Percentiles rank a stretch among this genome's conserved stretches.
Evolutionary conservation across 2,888 invertebrate species (phyloP).

Genomic region (Parnassius glacialis): DNA sequence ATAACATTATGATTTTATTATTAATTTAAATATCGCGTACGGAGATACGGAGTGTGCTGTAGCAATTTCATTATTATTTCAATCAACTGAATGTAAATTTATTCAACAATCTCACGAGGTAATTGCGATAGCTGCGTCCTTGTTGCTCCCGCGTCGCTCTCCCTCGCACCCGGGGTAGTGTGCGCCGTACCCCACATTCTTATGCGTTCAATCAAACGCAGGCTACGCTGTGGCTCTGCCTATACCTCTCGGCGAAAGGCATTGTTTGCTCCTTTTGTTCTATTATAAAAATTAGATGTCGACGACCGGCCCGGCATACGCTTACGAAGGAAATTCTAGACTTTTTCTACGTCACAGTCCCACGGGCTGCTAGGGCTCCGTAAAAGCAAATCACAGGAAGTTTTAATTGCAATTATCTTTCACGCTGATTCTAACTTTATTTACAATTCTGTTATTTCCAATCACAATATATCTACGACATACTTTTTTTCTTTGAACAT

Average conservation of each 20-base stretch:
- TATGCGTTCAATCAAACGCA: conserved; percentile 77
- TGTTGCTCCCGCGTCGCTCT: conserved; percentile 41
- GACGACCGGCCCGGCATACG: conserved; percentile 34
- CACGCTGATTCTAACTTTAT: too few species aligned
- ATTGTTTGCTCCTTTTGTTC: conserved; percentile 63
- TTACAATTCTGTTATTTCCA: too few species aligned
- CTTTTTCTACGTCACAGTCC: conserved; percentile 24
- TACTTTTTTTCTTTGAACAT: too few species aligned
- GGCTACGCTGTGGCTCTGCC: conserved; percentile 52
- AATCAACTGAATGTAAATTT: conserved; percentile 81
- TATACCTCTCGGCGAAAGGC: conserved; percentile 48
- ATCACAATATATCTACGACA: too few species aligned
- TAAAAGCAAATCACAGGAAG: neutral
- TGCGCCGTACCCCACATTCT: conserved; percentile 66
- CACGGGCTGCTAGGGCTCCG: conserved; percentile 33
- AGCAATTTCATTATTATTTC: conserved; percentile 82
- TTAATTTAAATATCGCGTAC: conserved; percentile 78
- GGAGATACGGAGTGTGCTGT: conserved; percentile 69
- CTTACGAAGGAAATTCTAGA: conserved; percentile 29
- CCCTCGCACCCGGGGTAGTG: conserved; percentile 40
- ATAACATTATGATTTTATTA: conserved; percentile 78
- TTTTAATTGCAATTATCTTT: neutral
- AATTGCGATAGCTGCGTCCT: conserved; percentile 64
- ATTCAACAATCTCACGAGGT: conserved; percentile 81
- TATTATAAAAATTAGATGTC: conserved; percentile 59